phyloP scores from a whole-genome alignment of 2,113 vertebrate species.

The Anas platyrhynchos region DNA sequence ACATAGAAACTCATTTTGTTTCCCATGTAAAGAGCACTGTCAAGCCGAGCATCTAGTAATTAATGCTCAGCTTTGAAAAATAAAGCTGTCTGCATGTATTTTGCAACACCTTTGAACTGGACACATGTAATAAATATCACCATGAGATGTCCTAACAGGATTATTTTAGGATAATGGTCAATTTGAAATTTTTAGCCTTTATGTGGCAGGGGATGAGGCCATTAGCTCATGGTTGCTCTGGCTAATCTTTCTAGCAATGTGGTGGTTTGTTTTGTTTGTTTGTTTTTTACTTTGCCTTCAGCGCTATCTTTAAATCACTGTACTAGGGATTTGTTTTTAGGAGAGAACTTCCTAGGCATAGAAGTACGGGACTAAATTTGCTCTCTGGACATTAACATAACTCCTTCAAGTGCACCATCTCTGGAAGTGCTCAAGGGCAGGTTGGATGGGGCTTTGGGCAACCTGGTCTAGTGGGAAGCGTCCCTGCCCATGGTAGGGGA shows the following conservation, averaged over 20 bases:
- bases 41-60: not conserved
- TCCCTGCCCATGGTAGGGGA: not conserved
- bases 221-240: not conserved
- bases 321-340: not conserved
- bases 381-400: not conserved
- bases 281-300: not conserved
- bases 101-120: not conserved
- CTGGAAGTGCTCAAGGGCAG: not conserved
- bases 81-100: not conserved
- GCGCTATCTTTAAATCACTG: not conserved
- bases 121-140: not conserved
- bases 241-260: constrained; percentile 2
- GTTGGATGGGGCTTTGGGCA: not conserved
- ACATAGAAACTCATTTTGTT: not conserved
- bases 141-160: constrained; percentile 3
- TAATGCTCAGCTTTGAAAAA: not conserved
- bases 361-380: not conserved
- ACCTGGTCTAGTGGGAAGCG: not conserved
- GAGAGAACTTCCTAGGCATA: not conserved
- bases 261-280: not conserved
- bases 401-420: not conserved
- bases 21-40: not conserved
- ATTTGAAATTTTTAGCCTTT: constrained; percentile 34
- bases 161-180: constrained; percentile 31
- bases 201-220: constrained; percentile 19